Conservation (phyloP, 2,113 vertebrate species). For the Phalacrocorax carbo region DNA sequence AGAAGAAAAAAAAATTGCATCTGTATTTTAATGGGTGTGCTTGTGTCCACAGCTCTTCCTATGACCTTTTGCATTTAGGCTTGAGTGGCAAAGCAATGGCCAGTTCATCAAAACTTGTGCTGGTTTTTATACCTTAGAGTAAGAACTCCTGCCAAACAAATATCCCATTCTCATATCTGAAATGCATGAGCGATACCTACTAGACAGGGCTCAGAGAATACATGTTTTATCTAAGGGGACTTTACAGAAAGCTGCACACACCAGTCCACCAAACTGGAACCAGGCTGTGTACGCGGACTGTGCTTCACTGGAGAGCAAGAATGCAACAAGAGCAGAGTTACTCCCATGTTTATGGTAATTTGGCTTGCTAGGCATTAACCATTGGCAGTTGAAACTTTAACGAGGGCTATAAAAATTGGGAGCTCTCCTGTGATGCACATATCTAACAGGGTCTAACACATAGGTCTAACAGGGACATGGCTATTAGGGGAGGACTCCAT, state of each 20-base stretch:
- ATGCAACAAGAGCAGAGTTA: neutral
- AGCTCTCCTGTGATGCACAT: rapidly evolving
- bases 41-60: neutral
- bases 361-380: neutral
- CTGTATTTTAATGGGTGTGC: neutral
- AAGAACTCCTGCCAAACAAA: neutral
- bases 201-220: neutral
- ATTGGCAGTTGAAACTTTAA: neutral
- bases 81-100: neutral
- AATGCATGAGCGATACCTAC: neutral
- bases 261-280: neutral
- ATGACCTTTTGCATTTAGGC: neutral
- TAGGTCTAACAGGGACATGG: neutral
- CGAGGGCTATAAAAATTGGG: neutral
- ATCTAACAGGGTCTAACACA: too few relatives aligned
- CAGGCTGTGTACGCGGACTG: neutral
- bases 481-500: neutral
- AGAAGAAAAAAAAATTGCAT: neutral
- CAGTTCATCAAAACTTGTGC: neutral
- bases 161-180: neutral
- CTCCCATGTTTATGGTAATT: neutral
- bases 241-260: neutral
- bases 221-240: neutral
- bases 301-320: neutral
- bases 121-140: neutral